Conservation (phyloP, 2,797 vertebrate species). For the Hydrocynus forskahlii region DNA sequence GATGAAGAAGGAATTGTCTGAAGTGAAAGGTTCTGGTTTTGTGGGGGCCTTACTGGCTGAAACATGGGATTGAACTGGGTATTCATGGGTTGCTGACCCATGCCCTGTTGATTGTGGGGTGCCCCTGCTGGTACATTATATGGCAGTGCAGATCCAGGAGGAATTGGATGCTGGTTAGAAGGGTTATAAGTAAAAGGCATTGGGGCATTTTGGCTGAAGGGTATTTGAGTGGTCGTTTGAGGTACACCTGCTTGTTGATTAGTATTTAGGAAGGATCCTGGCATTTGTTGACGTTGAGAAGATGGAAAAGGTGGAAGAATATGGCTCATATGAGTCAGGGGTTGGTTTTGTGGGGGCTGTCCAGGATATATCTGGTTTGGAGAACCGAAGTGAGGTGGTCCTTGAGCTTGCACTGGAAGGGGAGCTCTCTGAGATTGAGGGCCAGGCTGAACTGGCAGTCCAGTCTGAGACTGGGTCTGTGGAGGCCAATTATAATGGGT, state of each 20-base stretch:
- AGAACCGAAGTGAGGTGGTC: constrained; percentile 29
- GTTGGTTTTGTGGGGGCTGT: constrained; percentile 36
- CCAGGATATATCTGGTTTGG: constrained; percentile 40
- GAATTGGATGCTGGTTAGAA: constrained; percentile 39
- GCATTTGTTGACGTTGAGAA: constrained; percentile 27
- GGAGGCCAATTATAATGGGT: constrained; percentile 13
- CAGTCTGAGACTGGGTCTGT: constrained; percentile 36
- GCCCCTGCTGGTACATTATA: constrained; percentile 44
- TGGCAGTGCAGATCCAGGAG: constrained; percentile 30
- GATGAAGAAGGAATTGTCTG: constrained; percentile 44
- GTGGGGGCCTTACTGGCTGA: constrained; percentile 45
- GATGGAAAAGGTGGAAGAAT: constrained; percentile 6
- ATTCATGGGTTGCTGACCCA: constrained; percentile 29
- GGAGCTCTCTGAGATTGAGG: constrained; percentile 32
- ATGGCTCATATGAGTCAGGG: constrained; percentile 35
- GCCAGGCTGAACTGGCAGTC: constrained; percentile 19
- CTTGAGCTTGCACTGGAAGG: constrained; percentile 22
- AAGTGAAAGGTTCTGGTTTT: constrained; percentile 52
- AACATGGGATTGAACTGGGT: constrained; percentile 61
- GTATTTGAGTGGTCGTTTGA: constrained; percentile 29
- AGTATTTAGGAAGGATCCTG: constrained; percentile 29
- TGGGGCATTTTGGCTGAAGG: constrained; percentile 37
- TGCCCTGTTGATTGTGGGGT: constrained; percentile 42
- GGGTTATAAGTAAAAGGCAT: constrained; percentile 33
- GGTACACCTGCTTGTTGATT: constrained; percentile 19